A percentile compares a stretch with the other conserved stretches of the same genome.
Conservation (phyloP, 2,797 vertebrate species). For the Acestrorhynchus altus region DNA sequence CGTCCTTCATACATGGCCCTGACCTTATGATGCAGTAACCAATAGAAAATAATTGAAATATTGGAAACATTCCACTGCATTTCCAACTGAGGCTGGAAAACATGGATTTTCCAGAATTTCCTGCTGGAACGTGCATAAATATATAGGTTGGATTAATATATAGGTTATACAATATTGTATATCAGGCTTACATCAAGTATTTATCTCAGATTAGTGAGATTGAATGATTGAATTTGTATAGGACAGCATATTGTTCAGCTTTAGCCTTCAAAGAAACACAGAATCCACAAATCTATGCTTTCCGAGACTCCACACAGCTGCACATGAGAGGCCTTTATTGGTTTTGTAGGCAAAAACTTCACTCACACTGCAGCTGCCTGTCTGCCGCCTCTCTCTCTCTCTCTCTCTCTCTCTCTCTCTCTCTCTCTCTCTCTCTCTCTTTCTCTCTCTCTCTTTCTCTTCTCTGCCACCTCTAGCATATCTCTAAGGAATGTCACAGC, state of each 20-base stretch:
- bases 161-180: too few species aligned
- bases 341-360: neutral
- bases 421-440: constrained; percentile 24
- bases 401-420: constrained; percentile 22
- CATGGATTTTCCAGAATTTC: too few species aligned
- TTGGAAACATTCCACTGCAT: too few species aligned
- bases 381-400: constrained; percentile 30
- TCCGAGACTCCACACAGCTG: neutral
- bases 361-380: constrained; percentile 4
- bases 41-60: too few species aligned
- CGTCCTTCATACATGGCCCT: neutral
- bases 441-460: constrained; percentile 25
- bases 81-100: too few species aligned
- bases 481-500: constrained; percentile 44
- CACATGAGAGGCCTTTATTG: neutral
- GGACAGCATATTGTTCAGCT: neutral
- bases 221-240: neutral
- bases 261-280: neutral
- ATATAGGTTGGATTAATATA: too few species aligned
- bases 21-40: neutral
- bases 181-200: too few species aligned
- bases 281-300: neutral
- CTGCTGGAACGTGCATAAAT: neutral
- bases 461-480: constrained; percentile 36
- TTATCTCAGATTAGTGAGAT: too few species aligned